Evolutionary conservation across 2,888 invertebrate genomes (phyloP), one percentile per base, ranked within the genome.

Genomic region (Acrobasis suavella): DNA sequence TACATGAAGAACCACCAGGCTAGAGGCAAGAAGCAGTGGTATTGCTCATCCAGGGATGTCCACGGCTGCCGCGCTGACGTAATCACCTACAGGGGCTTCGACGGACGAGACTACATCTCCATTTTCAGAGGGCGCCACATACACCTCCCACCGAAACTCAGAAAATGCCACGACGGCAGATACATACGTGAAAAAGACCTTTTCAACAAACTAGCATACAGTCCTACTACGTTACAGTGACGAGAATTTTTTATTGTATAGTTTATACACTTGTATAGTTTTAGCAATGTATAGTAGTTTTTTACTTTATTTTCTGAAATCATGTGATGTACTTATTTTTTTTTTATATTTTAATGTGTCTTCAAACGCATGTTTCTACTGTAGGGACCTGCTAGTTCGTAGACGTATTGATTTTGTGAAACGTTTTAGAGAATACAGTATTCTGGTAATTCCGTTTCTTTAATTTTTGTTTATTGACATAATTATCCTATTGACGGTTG

Each of bases 1-100:
- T 92, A 92, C 65, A 90, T 91, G 91, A 92, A 92, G 71, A 92
- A 92, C 67, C 91, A 91, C 68, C 91, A 91, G 67, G 91, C 91
- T 0, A 89, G 91, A 67, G 91, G 91, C 2, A 91, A 91, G 69
- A 92, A 92, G 69, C 91, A 92, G 67, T 91, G 91, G 91, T 92
- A 92, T 67, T 92, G 91, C 66, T 91, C 91, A 2, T 90, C 91
- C 0, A 85, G 91, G 65, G 91, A 92, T 12, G 89, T 91, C 56
- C 85, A 88, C 8, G 91, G 91, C 2, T 92, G 91, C 67, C 74
- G 91, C 14, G 91, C 91, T 61, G 91, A 92, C 49, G 91, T 92
- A 67, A 91, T 92, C 66, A 92, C 91, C 0, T 91, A 88, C 73
- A 89, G 85, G 73, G 91, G 91, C 2, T 2, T 73, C 0, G 90